These are phyloP conservation scores for Rugalucina vietnamica DNA, from an alignment of 2,888 invertebrate genomes.

Conservation along the genomic window DNA sequence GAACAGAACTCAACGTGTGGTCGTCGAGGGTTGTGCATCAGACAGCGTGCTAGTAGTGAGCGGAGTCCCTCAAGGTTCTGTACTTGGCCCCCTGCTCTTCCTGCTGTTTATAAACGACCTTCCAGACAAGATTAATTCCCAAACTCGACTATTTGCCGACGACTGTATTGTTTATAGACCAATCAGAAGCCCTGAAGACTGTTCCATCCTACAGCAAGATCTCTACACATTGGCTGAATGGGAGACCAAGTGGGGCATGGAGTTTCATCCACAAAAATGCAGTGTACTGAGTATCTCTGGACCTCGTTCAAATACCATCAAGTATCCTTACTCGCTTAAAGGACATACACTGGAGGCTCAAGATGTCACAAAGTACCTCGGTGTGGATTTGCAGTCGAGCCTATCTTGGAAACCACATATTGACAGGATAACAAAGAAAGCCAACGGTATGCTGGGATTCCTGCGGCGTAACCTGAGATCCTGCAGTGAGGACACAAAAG, in stretches of 20 bases:
- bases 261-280: constrained; percentile 9
- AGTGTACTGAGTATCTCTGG: background rate
- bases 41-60: background rate
- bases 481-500: background rate
- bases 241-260: background rate
- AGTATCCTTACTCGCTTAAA: background rate
- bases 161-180: background rate
- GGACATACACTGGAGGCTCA: background rate
- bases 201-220: background rate
- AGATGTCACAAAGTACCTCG: background rate
- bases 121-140: background rate
- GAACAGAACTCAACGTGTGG: background rate
- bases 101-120: background rate
- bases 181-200: background rate
- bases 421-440: background rate
- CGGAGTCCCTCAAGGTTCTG: constrained; percentile 13
- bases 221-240: background rate
- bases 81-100: background rate
- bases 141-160: background rate
- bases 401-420: background rate
- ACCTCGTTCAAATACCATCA: background rate
- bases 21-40: background rate
- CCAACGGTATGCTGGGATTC: background rate
- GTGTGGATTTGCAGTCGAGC: background rate
- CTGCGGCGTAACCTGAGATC: background rate